Conservation (phyloP, 2,113 vertebrate species). For the Emydura subglobosa region DNA sequence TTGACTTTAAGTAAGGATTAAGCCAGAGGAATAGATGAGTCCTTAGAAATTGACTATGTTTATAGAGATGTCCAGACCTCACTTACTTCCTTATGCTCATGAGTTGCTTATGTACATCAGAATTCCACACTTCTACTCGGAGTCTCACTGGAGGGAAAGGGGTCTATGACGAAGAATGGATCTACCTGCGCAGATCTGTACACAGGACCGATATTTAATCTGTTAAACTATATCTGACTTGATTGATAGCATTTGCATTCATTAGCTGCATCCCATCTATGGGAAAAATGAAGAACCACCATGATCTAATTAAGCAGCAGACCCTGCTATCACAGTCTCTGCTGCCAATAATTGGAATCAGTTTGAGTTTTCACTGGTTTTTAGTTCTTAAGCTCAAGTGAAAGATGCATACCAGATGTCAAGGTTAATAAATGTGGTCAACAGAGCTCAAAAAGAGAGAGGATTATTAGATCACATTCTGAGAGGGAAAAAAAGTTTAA, state of each 20-base stretch:
- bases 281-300: background rate
- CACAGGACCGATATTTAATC: background rate
- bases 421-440: background rate
- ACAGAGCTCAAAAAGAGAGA: background rate
- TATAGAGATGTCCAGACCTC: background rate
- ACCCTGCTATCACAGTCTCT: background rate
- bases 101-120: background rate
- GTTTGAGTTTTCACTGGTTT: background rate
- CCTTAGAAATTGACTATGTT: background rate
- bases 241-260: background rate
- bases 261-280: background rate
- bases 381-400: background rate
- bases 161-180: background rate
- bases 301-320: background rate
- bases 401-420: background rate
- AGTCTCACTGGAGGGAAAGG: background rate
- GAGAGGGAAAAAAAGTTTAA: background rate
- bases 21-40: background rate
- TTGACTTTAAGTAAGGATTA: background rate
- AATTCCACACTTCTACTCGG: background rate
- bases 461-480: background rate
- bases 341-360: background rate
- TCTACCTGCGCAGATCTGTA: background rate
- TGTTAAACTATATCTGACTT: background rate
- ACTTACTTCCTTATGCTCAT: background rate